Conservation (phyloP, 2,888 invertebrate genomes). For the Tipula vernalis region DNA sequence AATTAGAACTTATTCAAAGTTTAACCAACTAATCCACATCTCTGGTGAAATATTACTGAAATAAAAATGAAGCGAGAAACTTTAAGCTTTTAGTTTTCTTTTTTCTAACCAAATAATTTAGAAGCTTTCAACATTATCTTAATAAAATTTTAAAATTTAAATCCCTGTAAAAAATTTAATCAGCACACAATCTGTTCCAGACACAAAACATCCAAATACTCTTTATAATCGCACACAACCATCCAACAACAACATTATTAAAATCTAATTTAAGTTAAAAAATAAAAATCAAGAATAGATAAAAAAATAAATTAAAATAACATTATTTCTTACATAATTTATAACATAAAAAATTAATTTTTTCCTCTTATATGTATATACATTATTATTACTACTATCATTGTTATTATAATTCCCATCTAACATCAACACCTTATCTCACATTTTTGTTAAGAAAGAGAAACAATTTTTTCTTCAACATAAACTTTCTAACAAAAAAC, state of each 20-base stretch:
- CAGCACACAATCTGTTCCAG: background rate
- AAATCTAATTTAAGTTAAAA: background rate
- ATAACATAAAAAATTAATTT: background rate
- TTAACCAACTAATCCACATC: too few relatives aligned
- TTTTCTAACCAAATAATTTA: too few relatives aligned
- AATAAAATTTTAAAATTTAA: too few relatives aligned
- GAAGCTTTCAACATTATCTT: too few relatives aligned
- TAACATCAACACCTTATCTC: background rate
- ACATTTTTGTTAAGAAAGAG: background rate
- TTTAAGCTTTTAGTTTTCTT: too few relatives aligned
- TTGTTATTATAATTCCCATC: background rate
- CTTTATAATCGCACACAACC: background rate
- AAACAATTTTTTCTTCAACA: background rate
- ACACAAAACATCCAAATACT: background rate
- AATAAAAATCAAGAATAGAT: background rate
- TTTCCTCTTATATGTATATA: background rate
- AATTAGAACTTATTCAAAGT: too few relatives aligned
- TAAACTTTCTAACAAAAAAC: background rate
- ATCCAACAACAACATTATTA: background rate
- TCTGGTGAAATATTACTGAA: too few relatives aligned
- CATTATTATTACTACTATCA: background rate
- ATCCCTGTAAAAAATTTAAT: too few relatives aligned
- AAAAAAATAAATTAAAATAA: background rate
- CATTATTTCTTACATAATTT: background rate
- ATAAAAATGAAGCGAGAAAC: too few relatives aligned